Evolutionary conservation across 2,888 invertebrate species (phyloP).

Genomic region (Pterostichus niger): DNA sequence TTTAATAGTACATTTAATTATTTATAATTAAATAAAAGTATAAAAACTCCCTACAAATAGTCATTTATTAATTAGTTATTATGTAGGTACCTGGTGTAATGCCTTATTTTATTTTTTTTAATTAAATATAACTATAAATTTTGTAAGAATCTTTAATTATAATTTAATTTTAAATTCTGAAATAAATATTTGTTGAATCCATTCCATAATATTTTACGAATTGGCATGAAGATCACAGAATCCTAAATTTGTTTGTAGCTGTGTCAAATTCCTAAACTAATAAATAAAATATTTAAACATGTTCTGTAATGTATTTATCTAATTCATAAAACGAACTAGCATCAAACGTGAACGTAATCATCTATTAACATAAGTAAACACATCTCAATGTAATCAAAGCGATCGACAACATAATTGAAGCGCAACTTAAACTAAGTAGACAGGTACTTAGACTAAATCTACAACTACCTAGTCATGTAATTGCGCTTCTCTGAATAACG

Average conservation of each 20-base stretch:
- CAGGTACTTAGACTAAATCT: constrained; percentile 2
- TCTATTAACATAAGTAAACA: constrained; percentile 1
- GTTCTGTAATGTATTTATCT: not conserved
- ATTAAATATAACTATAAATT: too few relatives aligned
- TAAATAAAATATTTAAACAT: not conserved
- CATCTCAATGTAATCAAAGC: not conserved
- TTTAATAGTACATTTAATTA: too few relatives aligned
- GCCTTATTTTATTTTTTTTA: too few relatives aligned
- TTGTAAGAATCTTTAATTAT: too few relatives aligned
- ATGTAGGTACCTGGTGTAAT: too few relatives aligned
- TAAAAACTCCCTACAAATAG: too few relatives aligned
- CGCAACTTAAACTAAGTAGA: not conserved
- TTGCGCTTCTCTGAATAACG: constrained; percentile 4
- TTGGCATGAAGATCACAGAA: not conserved
- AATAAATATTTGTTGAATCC: too few relatives aligned
- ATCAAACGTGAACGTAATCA: not conserved
- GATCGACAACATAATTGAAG: not conserved
- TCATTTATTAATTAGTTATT: too few relatives aligned
- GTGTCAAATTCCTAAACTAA: not conserved
- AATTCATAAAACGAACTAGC: not conserved
- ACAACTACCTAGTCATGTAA: not conserved
- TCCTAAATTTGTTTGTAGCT: not conserved
- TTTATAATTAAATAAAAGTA: too few relatives aligned
- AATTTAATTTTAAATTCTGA: too few relatives aligned
- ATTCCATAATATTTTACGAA: not conserved